Evolutionary conservation across 2,888 invertebrate genomes (phyloP).

Genomic region (Steinernema hermaphroditum): DNA sequence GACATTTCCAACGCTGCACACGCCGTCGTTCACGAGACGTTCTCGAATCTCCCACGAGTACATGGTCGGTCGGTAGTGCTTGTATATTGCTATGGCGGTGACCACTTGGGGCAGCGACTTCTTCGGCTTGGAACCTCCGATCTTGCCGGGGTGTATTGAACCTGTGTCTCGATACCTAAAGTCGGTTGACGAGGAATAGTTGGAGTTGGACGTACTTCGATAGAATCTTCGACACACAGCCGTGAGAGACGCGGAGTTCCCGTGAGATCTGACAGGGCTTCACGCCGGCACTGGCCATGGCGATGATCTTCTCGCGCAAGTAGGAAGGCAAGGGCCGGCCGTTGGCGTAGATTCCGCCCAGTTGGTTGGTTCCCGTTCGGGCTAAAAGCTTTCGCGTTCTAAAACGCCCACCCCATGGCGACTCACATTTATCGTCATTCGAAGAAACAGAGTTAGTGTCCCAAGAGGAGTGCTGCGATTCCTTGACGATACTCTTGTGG

Average conservation of each 20-base stretch:
- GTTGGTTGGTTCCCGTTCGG: conserved; percentile 43
- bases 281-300: conserved; percentile 38
- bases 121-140: conserved; percentile 49
- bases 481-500: background rate
- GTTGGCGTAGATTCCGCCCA: conserved; percentile 44
- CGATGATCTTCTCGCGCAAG: conserved; percentile 39
- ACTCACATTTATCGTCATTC: conserved; percentile 22
- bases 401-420: background rate
- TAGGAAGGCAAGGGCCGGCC: conserved; percentile 41
- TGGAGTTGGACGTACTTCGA: conserved; percentile 37
- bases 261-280: conserved; percentile 47
- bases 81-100: conserved; percentile 49
- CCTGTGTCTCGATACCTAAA: conserved; percentile 47
- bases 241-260: conserved; percentile 39
- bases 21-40: conserved; percentile 40
- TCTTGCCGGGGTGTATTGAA: conserved; percentile 48
- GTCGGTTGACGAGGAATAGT: conserved; percentile 40
- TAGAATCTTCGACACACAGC: conserved; percentile 46
- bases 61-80: conserved; percentile 47
- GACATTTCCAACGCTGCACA: conserved; percentile 42
- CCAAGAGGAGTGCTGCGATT: background rate
- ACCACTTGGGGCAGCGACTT: conserved; percentile 47
- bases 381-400: background rate
- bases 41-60: conserved; percentile 48
- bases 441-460: conserved; percentile 18